Evolutionary conservation across 2,113 vertebrate species (phyloP), one percentile per base, ranked within the genome.

Genomic region (Mionectes macconnelli): DNA sequence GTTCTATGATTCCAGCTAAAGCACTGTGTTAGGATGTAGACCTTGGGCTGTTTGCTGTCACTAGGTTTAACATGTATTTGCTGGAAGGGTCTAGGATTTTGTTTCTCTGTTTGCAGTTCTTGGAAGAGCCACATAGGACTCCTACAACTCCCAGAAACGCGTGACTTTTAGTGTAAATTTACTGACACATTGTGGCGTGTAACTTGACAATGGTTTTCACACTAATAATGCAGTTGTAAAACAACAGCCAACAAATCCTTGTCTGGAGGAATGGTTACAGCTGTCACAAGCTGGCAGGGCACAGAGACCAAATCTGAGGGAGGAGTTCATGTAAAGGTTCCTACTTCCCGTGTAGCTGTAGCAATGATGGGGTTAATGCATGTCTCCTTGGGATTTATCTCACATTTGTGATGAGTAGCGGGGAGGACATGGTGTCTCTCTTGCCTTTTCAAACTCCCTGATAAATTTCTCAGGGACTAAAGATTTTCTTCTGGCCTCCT

Each of bases 401-500:
- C 67, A 56, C 33, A 55, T 42, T 14, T 66, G 7, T 76, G 75
- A 73, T 50, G n/a, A 73, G 42, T 47, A 63, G 45, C 33, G 70
- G 63, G 62, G 92, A 85, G 66, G 25, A 45, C 23, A 44, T 1
- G 1, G 21, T 64, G 52, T 73, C 45, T 78, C 24, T 70, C 47
- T 47, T 74, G 39, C 24, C 31, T 78, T 68, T 69, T 90, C 50
- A 57, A 66, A 69, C 53, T 69, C 57, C 47, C 68, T 80, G 50
- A 23, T 70, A 74, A 79, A 47, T 87, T 96, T 79, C 74, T 69
- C 49, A 62, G 69, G 16, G 70, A 60, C 13, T 74, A 63, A 59
- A 78, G 59, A 14, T 86, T 91, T 93, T 83, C 64, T 86, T 84
- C 28, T 86, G 78, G 47, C 39, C 75, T 92, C 84, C 78, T 90